These are phyloP conservation scores for Rhorus exstirpatorius DNA, from an alignment of 2,888 invertebrate species.

Conservation along the genomic window DNA sequence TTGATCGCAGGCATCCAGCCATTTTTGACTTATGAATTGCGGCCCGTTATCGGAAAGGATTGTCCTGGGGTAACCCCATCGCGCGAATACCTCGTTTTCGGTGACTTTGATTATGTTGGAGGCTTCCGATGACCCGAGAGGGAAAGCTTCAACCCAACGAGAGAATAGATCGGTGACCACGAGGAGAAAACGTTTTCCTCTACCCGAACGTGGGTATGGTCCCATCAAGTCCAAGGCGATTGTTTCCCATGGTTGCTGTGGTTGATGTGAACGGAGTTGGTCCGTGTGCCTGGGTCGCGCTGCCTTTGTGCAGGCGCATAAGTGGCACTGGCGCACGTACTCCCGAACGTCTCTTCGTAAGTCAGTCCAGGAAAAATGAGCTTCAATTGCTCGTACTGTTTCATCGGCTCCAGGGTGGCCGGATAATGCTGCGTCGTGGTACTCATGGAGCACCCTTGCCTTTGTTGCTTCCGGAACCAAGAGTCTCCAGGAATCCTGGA, in stretches of 20 bases:
- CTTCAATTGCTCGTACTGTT: slow-evolving; percentile 56
- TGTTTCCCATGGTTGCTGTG: neutral
- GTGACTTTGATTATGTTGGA: slow-evolving; percentile 26
- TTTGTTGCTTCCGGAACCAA: neutral
- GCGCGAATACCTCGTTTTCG: slow-evolving; percentile 59
- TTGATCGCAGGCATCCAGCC: slow-evolving; percentile 46
- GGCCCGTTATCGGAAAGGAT: slow-evolving; percentile 55
- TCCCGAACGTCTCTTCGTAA: slow-evolving; percentile 33
- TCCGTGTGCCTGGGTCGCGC: neutral
- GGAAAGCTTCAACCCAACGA: slow-evolving; percentile 71
- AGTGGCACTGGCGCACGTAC: slow-evolving; percentile 41
- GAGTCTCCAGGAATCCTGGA: neutral
- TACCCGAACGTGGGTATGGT: slow-evolving; percentile 45
- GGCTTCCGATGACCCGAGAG: slow-evolving; percentile 46
- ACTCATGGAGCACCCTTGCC: slow-evolving; percentile 15
- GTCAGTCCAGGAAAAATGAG: slow-evolving; percentile 55
- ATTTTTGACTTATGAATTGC: slow-evolving; percentile 50
- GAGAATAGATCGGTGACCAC: slow-evolving; percentile 70
- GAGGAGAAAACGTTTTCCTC: slow-evolving; percentile 57
- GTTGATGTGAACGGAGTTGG: neutral
- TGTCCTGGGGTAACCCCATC: slow-evolving; percentile 44
- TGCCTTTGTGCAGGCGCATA: neutral
- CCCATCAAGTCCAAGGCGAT: slow-evolving; percentile 54
- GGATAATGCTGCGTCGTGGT: slow-evolving; percentile 59
- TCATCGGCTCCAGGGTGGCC: slow-evolving; percentile 74